Evolutionary conservation across 2,113 vertebrate species (phyloP).

Genomic region (Progne subis): DNA sequence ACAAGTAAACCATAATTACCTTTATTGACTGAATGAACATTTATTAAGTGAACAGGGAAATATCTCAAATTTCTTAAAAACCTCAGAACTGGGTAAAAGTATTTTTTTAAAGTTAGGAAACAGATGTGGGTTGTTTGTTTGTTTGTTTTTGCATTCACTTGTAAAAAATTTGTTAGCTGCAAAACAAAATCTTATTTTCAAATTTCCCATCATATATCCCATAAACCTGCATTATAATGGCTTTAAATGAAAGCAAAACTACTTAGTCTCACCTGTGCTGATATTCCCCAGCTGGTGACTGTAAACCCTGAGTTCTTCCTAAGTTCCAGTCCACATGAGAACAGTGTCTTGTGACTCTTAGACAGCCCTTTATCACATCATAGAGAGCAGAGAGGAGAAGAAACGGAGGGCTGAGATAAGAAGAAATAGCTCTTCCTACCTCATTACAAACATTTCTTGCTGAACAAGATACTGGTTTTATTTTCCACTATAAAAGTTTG

Average conservation of each 20-base stretch:
- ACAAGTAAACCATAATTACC: not conserved
- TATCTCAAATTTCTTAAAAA: not conserved
- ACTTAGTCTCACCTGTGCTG: not conserved
- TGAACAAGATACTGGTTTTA: not conserved
- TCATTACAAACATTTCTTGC: not conserved
- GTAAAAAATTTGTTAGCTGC: not conserved
- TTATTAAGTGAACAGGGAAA: not conserved
- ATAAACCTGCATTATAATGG: not conserved
- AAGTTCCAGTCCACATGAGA: not conserved
- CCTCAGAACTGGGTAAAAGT: not conserved
- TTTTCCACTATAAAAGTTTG: not conserved
- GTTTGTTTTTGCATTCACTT: not conserved
- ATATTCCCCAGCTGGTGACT: not conserved
- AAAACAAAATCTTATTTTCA: not conserved
- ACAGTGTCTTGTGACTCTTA: not conserved
- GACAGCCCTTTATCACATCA: not conserved
- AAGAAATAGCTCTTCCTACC: not conserved
- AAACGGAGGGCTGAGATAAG: not conserved
- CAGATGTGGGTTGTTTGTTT: not conserved
- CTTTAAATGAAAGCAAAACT: conserved; percentile 7
- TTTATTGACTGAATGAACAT: not conserved
- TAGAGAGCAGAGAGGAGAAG: not conserved
- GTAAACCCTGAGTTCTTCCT: not conserved
- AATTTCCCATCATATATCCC: not conserved
- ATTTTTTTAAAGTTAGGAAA: not conserved